Conservation (phyloP, 1,140 invertebrate species). For the Colletes latitarsis region DNA sequence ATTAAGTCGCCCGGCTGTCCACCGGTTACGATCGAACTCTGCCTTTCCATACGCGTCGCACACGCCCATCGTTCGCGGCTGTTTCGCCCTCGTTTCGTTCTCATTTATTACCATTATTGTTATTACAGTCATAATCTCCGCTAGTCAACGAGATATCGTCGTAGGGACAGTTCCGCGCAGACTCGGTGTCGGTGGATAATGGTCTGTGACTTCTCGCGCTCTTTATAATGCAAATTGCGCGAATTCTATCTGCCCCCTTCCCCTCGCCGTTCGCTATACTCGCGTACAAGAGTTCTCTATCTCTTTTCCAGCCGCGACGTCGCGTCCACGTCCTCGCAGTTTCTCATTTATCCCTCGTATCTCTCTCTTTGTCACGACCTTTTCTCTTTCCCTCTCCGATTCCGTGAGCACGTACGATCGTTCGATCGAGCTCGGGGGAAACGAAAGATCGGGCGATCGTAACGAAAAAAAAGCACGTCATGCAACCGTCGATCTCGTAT, state of each 20-base stretch:
- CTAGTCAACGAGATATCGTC: slow-evolving; percentile 49
- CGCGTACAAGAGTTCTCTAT: not conserved
- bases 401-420: slow-evolving; percentile 31
- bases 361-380: not conserved
- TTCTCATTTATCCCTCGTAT: not conserved
- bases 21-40: slow-evolving; percentile 22
- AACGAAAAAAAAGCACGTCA: slow-evolving; percentile 53
- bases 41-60: slow-evolving; percentile 39
- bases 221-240: slow-evolving; percentile 55
- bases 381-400: not conserved
- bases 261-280: too few species aligned
- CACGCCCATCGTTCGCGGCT: slow-evolving; percentile 22
- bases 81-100: slow-evolving; percentile 53
- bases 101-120: slow-evolving; percentile 62
- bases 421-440: not conserved
- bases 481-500: slow-evolving; percentile 65
- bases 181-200: slow-evolving; percentile 55
- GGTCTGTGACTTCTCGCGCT: slow-evolving; percentile 45
- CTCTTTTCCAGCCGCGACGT: not conserved
- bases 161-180: slow-evolving; percentile 43
- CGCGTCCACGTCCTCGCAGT: not conserved
- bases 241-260: slow-evolving; percentile 40
- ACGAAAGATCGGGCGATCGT: slow-evolving; percentile 49
- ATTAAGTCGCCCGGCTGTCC: slow-evolving; percentile 46
- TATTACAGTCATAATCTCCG: slow-evolving; percentile 58